Percentiles rank a stretch among this genome's conserved stretches.
These are phyloP conservation scores for Pipistrellus kuhlii DNA, from an alignment of 2,797 vertebrate genomes.

Conservation along the genomic window DNA sequence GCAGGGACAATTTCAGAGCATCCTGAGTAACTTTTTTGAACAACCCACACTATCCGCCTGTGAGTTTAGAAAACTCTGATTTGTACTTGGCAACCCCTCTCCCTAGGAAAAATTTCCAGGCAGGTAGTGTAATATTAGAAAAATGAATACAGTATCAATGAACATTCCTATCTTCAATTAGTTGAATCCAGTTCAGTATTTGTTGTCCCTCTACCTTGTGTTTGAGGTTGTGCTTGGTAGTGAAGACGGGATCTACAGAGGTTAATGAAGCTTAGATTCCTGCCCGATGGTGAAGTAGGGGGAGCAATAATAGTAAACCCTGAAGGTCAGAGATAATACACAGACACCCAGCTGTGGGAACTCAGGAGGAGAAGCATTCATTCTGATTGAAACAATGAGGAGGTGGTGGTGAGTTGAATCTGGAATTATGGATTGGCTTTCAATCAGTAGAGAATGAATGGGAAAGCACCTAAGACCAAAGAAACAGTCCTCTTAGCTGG, in stretches of 20 bases:
- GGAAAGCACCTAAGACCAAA: constrained; percentile 28
- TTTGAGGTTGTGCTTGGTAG: neutral
- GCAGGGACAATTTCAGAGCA: neutral
- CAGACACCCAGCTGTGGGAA: neutral
- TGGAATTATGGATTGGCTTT: constrained; percentile 21
- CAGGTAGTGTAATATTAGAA: neutral
- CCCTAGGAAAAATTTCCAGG: neutral
- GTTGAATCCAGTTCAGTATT: neutral
- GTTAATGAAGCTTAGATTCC: neutral
- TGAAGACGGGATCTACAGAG: neutral
- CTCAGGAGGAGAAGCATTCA: neutral
- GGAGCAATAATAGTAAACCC: neutral
- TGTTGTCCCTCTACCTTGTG: neutral
- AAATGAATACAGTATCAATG: neutral
- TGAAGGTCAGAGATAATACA: neutral
- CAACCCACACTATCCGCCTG: neutral
- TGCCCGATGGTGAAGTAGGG: neutral
- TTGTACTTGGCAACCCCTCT: neutral
- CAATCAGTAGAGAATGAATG: neutral
- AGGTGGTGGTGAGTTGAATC: neutral
- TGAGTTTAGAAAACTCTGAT: neutral
- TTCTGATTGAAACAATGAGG: neutral
- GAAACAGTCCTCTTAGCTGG: neutral
- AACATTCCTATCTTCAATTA: neutral
- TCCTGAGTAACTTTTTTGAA: neutral